phyloP scores from a whole-genome alignment of 2,888 invertebrate species.

The Microctonus aethiopoides region DNA sequence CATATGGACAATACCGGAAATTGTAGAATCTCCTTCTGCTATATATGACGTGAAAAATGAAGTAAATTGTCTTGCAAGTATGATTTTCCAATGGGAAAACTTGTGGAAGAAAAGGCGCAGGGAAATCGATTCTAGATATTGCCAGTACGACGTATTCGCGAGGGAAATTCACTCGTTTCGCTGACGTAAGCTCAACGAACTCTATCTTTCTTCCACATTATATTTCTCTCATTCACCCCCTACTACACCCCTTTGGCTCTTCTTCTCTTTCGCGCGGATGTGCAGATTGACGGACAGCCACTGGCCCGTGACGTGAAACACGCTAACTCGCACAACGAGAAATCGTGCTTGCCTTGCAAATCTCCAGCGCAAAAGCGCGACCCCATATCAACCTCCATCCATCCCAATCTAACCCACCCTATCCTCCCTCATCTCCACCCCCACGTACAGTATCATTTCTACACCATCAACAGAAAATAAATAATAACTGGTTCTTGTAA shows the following conservation, averaged over 20 bases:
- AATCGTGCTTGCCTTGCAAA: conserved; percentile 38
- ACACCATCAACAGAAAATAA: background rate
- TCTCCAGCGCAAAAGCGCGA: conserved; percentile 11
- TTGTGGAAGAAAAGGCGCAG: conserved; percentile 21
- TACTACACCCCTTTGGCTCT: background rate
- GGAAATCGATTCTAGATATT: conserved; percentile 43
- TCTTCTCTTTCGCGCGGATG: conserved; percentile 35
- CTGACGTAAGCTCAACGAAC: conserved; percentile 54
- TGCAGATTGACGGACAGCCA: conserved; percentile 61
- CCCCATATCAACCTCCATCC: background rate
- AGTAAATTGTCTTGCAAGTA: conserved; percentile 28
- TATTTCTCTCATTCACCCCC: conserved; percentile 3
- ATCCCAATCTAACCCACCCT: background rate
- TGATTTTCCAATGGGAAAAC: conserved; percentile 28
- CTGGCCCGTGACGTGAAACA: conserved; percentile 56
- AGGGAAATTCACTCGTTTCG: conserved; percentile 45
- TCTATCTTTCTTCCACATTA: conserved; percentile 22
- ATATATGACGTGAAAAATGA: conserved; percentile 21
- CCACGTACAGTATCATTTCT: background rate
- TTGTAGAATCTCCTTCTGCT: background rate
- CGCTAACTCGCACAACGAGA: conserved; percentile 31
- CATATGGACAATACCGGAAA: background rate
- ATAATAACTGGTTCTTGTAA: too few relatives aligned
- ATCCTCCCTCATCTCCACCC: background rate
- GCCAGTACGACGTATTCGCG: conserved; percentile 41